Conservation (phyloP, 2,797 vertebrate species). For the Lemur catta region DNA sequence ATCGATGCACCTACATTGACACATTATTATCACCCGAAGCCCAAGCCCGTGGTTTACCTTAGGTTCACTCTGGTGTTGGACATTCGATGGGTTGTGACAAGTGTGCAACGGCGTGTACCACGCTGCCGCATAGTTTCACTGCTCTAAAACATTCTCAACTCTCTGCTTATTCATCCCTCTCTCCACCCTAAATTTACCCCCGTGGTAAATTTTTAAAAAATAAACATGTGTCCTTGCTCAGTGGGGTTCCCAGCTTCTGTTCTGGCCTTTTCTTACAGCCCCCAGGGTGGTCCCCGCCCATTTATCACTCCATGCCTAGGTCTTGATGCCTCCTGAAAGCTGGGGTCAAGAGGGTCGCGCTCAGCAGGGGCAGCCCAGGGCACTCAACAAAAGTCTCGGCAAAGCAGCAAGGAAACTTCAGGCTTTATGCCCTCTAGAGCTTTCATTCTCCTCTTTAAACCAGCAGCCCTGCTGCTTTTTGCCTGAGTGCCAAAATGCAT, state of each 20-base stretch:
- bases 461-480: neutral
- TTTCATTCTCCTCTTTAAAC: neutral
- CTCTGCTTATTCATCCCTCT: neutral
- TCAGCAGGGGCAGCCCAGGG: neutral
- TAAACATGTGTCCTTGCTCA: neutral
- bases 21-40: accelerated
- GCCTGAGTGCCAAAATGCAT: neutral
- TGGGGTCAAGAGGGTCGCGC: too few relatives aligned
- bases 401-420: too few relatives aligned
- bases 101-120: accelerated
- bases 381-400: neutral
- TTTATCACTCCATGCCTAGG: accelerated
- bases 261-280: neutral
- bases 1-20: accelerated
- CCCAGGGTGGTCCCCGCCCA: neutral
- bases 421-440: neutral
- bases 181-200: neutral
- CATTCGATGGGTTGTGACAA: neutral
- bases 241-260: neutral
- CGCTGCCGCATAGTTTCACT: accelerated
- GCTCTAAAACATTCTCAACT: neutral
- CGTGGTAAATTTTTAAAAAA: neutral
- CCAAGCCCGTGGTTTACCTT: accelerated
- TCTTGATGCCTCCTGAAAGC: too few relatives aligned
- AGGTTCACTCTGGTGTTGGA: accelerated